Evolutionary conservation across 2,888 invertebrate genomes (phyloP), one percentile per base, ranked within the genome.

Genomic region (Apotomis turbidana): DNA sequence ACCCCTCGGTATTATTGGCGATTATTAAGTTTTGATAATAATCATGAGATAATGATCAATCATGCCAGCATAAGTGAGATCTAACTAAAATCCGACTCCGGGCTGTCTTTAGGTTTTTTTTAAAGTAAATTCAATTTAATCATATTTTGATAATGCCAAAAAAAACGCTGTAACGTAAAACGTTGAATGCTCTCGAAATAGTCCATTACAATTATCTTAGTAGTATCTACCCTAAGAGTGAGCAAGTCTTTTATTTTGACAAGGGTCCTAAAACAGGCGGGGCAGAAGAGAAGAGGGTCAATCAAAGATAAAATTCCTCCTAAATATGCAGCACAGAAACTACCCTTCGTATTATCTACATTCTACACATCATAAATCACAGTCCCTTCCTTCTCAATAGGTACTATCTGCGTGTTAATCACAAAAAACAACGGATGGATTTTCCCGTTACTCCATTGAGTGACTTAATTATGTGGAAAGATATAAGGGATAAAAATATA

Each of bases 261-360:
- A 55, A 13, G 12, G 10, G 59, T 27, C 44, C 27, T 12, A 9
- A 15, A 64, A 15, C 10, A 46, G 41, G 44, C 41, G 55, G 54
- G n/a, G 54, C 64, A 55, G 13, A 44, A 44, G 44, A 44, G 41
- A 64, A 61, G 60, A 61, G 60, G 60, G 60, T 61, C 15, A 46
- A 15, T n/a, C 15, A 5, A 54, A 10, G 13, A 54, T n/a, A 54
- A 54, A n/a, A 54, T 49, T 49, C 10, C 49, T 9, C 49, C 9
- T 49, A 10, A 49, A 49, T 49, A 10, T 49, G 49, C 49, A 49
- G 49, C 9, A 49, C 8, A 49, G 49, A 49, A 9, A 49, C 6
- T 49, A 9, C 5, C 41, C 41, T 41, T 41, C 6, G 5, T 49
- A 49, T 49, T 49, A 10, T 49, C 10, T 49, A 49, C 44, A 8